Conservation (phyloP, 2,797 vertebrate genomes). For the Graptemys geographica region DNA sequence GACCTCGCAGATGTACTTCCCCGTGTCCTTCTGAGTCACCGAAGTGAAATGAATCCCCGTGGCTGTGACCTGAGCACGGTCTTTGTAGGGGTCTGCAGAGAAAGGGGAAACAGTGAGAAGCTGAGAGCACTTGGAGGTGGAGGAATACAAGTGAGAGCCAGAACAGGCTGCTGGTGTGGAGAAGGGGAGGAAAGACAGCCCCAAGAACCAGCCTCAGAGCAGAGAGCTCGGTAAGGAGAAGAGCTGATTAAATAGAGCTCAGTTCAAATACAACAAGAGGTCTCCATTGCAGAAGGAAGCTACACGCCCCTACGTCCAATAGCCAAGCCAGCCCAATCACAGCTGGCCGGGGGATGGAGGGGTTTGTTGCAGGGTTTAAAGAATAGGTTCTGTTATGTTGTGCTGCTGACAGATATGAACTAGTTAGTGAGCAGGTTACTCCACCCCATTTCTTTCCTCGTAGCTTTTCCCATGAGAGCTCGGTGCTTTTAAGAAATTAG, state of each 20-base stretch:
- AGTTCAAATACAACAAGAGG: background rate
- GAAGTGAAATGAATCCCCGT: slow-evolving; percentile 78
- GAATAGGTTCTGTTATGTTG: background rate
- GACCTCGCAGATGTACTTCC: slow-evolving; percentile 88
- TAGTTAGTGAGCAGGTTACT: background rate
- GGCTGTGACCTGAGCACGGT: slow-evolving; percentile 64
- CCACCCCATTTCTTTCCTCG: background rate
- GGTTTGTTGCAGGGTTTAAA: background rate
- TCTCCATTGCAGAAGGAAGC: background rate
- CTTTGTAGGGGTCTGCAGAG: slow-evolving; percentile 79
- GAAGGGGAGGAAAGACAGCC: background rate
- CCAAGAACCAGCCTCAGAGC: background rate
- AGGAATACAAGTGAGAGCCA: background rate
- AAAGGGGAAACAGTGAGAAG: background rate
- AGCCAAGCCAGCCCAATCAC: background rate
- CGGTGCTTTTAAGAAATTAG: background rate
- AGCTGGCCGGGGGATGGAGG: background rate
- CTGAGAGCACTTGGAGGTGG: background rate
- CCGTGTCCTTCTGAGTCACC: slow-evolving; percentile 85
- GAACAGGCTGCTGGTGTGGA: background rate
- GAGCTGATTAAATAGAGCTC: background rate
- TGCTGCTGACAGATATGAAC: background rate
- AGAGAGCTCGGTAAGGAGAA: background rate
- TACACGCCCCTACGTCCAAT: accelerated
- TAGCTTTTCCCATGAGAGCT: background rate